Conservation (phyloP, 23 tunicate genomes). For the Ciona savignyi region DNA sequence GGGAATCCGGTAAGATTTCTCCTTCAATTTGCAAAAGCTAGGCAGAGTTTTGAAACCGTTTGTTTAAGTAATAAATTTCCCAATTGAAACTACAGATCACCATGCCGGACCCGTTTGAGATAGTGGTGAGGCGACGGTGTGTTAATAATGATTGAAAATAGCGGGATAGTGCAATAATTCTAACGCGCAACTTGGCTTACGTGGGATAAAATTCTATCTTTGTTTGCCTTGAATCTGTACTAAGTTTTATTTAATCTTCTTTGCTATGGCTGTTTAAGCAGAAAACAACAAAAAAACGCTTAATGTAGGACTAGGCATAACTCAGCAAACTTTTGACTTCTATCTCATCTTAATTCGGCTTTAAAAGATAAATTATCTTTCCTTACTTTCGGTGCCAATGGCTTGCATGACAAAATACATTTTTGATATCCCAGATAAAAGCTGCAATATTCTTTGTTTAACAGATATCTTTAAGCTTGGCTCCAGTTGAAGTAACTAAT, state of each 20-base stretch:
- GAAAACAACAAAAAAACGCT: too few species aligned
- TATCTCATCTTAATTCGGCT: too few species aligned
- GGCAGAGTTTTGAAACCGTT: neutral
- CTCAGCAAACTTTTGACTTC: too few species aligned
- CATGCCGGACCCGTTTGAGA: slow-evolving; percentile 76
- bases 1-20: slow-evolving; percentile 47
- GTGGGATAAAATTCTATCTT: too few species aligned
- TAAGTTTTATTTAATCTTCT: too few species aligned
- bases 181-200: neutral
- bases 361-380: too few species aligned
- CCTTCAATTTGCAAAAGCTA: slow-evolving; percentile 22
- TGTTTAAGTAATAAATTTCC: neutral
- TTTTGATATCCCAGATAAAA: too few species aligned
- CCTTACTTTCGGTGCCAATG: too few species aligned
- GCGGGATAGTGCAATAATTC: neutral
- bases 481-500: slow-evolving; percentile 26
- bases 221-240: too few species aligned
- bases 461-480: slow-evolving; percentile 30
- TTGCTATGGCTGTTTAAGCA: too few species aligned
- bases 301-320: too few species aligned
- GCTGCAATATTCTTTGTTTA: neutral
- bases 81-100: slow-evolving; percentile 34
- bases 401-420: too few species aligned
- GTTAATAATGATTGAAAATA: slow-evolving; percentile 4
- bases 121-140: slow-evolving; percentile 79